A percentile compares a stretch with the other conserved stretches of the same genome.
These are phyloP conservation scores for Corythornis madagascariensis DNA, from an alignment of 2,113 vertebrate genomes.

Conservation along the genomic window DNA sequence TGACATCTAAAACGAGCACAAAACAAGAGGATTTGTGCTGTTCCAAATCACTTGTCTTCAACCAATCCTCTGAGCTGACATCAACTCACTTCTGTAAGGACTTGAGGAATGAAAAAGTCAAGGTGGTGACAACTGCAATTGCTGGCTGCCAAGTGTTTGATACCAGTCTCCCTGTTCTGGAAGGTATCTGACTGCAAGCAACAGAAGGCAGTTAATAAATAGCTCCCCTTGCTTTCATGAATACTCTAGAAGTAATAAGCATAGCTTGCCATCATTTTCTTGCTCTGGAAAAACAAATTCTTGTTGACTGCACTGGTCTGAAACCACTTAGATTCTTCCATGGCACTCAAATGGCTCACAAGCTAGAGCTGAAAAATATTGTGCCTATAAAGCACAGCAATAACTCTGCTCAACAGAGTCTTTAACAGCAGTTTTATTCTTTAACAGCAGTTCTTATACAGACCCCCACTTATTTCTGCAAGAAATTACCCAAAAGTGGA, in stretches of 20 bases:
- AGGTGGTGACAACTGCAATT: background rate
- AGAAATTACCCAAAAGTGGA: background rate
- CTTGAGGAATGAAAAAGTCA: background rate
- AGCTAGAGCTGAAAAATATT: background rate
- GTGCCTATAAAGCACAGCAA: background rate
- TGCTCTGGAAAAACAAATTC: background rate
- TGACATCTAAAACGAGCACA: background rate
- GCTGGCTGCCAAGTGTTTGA: background rate
- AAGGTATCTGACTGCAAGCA: background rate
- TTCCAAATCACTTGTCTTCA: background rate
- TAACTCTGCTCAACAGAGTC: background rate
- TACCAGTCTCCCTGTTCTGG: background rate
- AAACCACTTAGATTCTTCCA: background rate
- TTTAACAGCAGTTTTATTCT: background rate
- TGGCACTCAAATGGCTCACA: background rate
- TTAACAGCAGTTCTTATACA: background rate
- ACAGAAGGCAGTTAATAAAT: background rate
- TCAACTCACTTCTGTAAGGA: background rate
- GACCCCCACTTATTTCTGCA: background rate
- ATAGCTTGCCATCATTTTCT: background rate
- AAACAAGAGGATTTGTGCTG: background rate
- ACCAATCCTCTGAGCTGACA: background rate
- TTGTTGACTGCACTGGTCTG: background rate
- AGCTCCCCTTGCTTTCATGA: background rate
- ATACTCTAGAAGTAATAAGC: background rate